Evolutionary conservation across 2,888 invertebrate genomes (phyloP).

Genomic region (Melolontha melolontha): DNA sequence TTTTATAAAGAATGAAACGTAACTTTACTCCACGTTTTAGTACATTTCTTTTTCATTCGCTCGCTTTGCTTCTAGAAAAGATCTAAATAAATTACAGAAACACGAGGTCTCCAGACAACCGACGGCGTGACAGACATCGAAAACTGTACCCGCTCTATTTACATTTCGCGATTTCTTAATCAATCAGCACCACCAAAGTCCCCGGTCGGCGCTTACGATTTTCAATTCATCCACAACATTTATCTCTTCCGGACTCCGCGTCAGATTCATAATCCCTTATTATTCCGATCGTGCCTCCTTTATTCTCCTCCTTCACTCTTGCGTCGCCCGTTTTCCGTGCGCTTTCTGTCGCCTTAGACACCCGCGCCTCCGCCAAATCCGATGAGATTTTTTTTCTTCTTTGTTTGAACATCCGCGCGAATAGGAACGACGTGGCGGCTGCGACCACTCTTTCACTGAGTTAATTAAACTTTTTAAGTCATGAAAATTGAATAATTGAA

Average conservation of each 20-base stretch:
- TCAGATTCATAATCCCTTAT: conserved; percentile 31
- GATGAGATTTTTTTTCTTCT: no score
- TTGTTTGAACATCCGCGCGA: no score
- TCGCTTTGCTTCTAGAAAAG: no score
- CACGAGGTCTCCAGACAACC: no score
- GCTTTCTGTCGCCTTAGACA: neutral
- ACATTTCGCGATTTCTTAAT: conserved; percentile 31
- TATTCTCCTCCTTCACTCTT: neutral
- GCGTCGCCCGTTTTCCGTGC: conserved; percentile 1
- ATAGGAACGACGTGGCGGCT: no score
- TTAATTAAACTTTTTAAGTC: conserved; percentile 35
- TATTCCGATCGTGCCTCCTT: conserved; percentile 2
- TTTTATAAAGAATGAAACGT: no score
- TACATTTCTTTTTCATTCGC: no score
- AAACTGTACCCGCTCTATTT: conserved; percentile 3
- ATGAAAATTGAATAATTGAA: conserved; percentile 27
- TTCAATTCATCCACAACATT: conserved; percentile 39
- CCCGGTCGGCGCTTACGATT: conserved; percentile 6
- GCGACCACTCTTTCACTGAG: neutral
- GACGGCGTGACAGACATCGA: no score
- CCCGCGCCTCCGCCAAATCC: no score
- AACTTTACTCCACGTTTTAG: no score
- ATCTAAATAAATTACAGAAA: no score
- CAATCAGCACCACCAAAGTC: conserved; percentile 26
- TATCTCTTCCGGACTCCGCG: conserved; percentile 14